Evolutionary conservation across 2,888 invertebrate genomes (phyloP).

Genomic region (Apoda limacodes): DNA sequence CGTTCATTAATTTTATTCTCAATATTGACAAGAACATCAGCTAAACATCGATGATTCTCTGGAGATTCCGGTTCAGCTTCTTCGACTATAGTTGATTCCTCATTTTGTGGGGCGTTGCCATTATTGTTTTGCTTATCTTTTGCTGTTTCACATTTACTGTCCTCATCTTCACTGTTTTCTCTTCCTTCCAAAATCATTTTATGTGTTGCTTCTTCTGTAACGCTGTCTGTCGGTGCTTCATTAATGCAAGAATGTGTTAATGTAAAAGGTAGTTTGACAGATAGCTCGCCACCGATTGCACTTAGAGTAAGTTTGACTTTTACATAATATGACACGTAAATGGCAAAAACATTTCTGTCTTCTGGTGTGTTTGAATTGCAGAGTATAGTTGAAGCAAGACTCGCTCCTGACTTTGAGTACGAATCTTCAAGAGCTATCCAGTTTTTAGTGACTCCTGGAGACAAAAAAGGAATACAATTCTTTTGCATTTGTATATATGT

Average conservation of each 20-base stretch:
- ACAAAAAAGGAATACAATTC: constrained; percentile 11
- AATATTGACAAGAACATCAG: constrained; percentile 57
- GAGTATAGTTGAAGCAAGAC: constrained; percentile 72
- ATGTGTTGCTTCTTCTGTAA: constrained; percentile 59
- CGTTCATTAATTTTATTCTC: constrained; percentile 50
- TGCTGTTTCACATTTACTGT: constrained; percentile 42
- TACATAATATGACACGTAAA: constrained; percentile 92
- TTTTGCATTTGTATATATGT: not conserved
- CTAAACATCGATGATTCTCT: constrained; percentile 45
- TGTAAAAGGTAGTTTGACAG: constrained; percentile 83
- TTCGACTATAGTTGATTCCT: constrained; percentile 31
- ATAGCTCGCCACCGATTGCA: constrained; percentile 84
- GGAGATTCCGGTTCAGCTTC: constrained; percentile 43
- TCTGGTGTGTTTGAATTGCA: constrained; percentile 69
- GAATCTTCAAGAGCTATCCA: constrained; percentile 93
- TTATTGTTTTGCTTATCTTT: constrained; percentile 51
- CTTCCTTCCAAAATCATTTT: constrained; percentile 60
- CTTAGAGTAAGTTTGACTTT: constrained; percentile 87
- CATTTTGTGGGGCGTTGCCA: constrained; percentile 29
- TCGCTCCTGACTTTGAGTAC: constrained; percentile 76
- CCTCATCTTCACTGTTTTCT: constrained; percentile 56
- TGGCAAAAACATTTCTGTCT: constrained; percentile 88
- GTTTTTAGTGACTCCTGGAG: constrained; percentile 83
- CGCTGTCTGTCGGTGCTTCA: constrained; percentile 68
- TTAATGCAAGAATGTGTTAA: constrained; percentile 80